Percentiles rank a stretch among this genome's conserved stretches.
These are phyloP conservation scores for Tetrax tetrax DNA, from an alignment of 2,113 vertebrate species.

Conservation along the genomic window DNA sequence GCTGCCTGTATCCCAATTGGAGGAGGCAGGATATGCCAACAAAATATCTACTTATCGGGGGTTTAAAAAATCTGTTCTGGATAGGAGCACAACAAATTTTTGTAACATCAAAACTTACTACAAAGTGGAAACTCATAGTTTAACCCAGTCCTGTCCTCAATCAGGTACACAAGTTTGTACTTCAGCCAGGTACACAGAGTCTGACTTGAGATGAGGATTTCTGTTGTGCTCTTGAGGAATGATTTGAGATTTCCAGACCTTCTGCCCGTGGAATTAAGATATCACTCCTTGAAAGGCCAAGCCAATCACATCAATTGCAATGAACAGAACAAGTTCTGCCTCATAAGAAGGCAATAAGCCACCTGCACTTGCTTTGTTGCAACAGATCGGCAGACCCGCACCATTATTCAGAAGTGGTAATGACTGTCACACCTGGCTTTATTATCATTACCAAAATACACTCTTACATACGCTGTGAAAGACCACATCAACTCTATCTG, in stretches of 20 bases:
- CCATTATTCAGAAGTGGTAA: neutral
- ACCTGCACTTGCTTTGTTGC: neutral
- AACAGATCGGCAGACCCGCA: neutral
- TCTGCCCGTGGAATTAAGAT: neutral
- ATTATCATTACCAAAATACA: neutral
- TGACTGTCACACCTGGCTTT: neutral
- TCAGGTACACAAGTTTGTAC: neutral
- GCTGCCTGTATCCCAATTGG: rapidly evolving
- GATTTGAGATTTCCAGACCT: neutral
- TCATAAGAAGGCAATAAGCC: neutral
- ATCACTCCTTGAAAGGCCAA: neutral
- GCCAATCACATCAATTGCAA: neutral
- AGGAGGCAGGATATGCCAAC: neutral
- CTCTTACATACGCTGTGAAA: neutral
- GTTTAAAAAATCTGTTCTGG: neutral
- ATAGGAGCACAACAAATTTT: neutral
- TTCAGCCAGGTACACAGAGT: neutral
- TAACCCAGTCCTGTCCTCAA: neutral
- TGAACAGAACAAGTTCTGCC: neutral
- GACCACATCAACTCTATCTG: neutral
- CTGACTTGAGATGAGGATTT: neutral
- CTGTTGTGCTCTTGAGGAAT: neutral
- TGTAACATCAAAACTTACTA: neutral
- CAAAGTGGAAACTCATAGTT: neutral
- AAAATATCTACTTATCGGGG: neutral